phyloP scores from a whole-genome alignment of 2,113 vertebrate genomes.

The Phocoena sinus region DNA sequence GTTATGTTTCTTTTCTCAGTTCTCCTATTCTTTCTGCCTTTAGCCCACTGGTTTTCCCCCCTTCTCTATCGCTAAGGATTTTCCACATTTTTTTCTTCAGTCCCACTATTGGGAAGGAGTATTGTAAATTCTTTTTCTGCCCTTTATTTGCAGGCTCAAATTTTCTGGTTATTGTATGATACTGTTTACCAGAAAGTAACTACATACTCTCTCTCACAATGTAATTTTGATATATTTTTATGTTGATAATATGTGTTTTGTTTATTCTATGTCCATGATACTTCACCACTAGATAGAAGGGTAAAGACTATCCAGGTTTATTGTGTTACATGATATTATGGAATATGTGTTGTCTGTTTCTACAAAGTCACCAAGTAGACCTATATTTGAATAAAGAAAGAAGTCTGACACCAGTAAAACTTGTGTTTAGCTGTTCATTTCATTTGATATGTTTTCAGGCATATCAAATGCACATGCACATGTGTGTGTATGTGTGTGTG shows the following conservation, averaged over 20 bases:
- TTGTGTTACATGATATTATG: neutral
- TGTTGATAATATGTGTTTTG: neutral
- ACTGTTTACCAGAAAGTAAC: neutral
- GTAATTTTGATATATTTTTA: neutral
- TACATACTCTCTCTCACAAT: neutral
- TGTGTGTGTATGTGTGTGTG: neutral
- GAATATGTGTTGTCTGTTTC: neutral
- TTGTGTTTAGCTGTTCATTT: neutral
- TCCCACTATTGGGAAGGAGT: neutral
- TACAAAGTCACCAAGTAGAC: neutral
- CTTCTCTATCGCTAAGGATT: neutral
- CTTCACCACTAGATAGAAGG: neutral
- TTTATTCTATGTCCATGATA: neutral
- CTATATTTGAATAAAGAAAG: neutral
- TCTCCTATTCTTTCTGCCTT: neutral
- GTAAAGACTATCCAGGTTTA: neutral
- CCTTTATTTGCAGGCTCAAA: neutral
- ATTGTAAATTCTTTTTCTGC: neutral
- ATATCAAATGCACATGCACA: too few species aligned
- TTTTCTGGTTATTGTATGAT: neutral
- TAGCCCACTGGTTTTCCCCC: rapidly evolving
- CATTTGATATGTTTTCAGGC: neutral
- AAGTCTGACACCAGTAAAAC: neutral
- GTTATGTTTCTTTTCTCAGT: neutral
- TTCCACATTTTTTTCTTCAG: neutral